phyloP scores from a whole-genome alignment of 2,113 vertebrate species.

The Crypturellus undulatus region DNA sequence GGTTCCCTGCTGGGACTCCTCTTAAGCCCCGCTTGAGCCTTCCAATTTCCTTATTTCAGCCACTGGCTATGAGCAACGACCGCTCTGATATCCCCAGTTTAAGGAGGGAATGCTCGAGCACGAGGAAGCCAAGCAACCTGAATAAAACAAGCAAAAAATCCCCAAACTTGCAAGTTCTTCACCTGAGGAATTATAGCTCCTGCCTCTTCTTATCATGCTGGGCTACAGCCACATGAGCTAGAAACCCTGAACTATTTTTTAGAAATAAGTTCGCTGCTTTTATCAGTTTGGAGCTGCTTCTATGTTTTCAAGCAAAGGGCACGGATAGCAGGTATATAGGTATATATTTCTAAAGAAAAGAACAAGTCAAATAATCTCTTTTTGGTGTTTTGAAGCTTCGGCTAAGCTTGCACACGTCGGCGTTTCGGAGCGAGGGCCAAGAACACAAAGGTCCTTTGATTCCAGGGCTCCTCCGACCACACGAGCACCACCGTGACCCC shows the following conservation, averaged over 20 bases:
- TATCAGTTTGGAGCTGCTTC: neutral
- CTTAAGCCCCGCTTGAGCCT: neutral
- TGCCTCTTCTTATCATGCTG: neutral
- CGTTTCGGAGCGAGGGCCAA: neutral
- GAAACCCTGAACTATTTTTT: neutral
- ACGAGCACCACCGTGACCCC: neutral
- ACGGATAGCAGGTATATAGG: neutral
- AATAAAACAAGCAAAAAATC: no score
- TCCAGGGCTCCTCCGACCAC: neutral
- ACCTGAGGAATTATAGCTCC: neutral
- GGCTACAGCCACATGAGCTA: neutral
- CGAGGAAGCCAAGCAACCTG: neutral
- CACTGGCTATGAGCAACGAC: fast-evolving
- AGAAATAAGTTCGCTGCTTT: neutral
- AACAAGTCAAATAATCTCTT: neutral
- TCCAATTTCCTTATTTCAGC: neutral
- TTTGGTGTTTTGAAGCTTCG: neutral
- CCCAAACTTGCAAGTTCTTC: neutral
- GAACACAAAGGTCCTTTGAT: conserved; percentile 30
- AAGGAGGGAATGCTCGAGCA: neutral
- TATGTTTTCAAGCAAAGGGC: neutral
- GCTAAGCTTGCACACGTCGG: neutral
- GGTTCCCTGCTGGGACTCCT: fast-evolving
- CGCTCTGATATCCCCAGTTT: neutral
- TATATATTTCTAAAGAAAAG: neutral